Base-by-base conservation (phyloP, 2,113 vertebrate species). In the Tretioscincus oriximinensis region DNA sequence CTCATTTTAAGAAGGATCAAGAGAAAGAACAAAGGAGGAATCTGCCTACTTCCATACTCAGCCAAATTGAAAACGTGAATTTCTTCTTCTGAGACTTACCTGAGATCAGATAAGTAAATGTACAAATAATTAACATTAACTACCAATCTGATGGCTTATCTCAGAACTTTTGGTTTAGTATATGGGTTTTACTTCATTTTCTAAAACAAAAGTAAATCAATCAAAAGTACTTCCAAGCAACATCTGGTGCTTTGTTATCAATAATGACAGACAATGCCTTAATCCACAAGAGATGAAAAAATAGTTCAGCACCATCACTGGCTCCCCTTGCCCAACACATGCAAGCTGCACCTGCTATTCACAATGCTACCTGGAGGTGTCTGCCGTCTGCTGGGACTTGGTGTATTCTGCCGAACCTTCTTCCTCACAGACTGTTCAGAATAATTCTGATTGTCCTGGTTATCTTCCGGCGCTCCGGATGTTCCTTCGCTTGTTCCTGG, bases 341-440 rank as follows among this genome's bases (percentile, higher is more conserved):
- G 14, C 54, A 58, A 18, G 12, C 54, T 58, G 54, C 16, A 18
- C 18, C 14, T 14, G 54, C 54, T 58, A 18, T 18, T 58, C 14
- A 4, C 14, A 58, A 12, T 18, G 54, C 54, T 93, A 99, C 98
- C 95, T 82, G 96, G 96, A 7, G 94, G 94, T 31, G 90, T 93
- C 16, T 77, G 92, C 31, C 84, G 88, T 88, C 93, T 89, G 24
- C 92, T 94, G n/a, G 94, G 94, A 64, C 95, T 95, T 5, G 93
- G 90, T 64, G 94, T 93, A 66, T 86, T 96, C 2, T 90, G 91
- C 9, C 90, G 91, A 51, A 93, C 87, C 71, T 92, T 94, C 81
- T 95, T 95, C 63, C 92, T 94, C 73, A 94, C 47, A 1, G 93
- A 91, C 85, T 93, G 94, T 83, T 96, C 93, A 0, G 86, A 85